These are phyloP conservation scores for Canis aureus DNA, from an alignment of 2,113 vertebrate species.

Conservation along the genomic window DNA sequence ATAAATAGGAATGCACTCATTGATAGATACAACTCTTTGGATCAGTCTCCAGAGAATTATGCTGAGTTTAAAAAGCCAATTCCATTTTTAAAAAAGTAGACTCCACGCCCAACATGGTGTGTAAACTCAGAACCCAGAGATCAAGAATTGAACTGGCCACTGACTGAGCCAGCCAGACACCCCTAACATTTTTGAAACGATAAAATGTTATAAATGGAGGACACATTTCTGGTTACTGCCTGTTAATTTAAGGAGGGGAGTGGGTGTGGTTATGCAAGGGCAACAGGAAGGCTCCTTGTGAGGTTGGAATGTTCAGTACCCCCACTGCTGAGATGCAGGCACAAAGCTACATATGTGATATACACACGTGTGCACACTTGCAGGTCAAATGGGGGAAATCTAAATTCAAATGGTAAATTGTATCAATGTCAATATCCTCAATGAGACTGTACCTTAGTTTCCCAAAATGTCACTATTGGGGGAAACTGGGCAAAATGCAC, in stretches of 20 bases:
- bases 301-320: background rate
- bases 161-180: background rate
- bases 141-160: background rate
- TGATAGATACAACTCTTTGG: background rate
- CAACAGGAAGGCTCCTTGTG: background rate
- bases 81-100: background rate
- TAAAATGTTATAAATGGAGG: background rate
- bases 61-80: background rate
- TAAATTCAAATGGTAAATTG: background rate
- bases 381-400: background rate
- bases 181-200: background rate
- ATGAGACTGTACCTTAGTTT: background rate
- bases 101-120: background rate
- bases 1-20: background rate
- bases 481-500: background rate
- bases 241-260: background rate
- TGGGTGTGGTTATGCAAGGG: background rate
- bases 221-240: background rate
- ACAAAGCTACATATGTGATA: background rate
- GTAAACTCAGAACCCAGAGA: background rate
- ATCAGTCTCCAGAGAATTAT: background rate
- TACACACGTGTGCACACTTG: fast-evolving
- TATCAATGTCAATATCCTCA: background rate
- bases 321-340: background rate
- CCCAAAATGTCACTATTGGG: background rate